Evolutionary conservation across 2,888 invertebrate genomes (phyloP).

Genomic region (Podabrus alpinus): DNA sequence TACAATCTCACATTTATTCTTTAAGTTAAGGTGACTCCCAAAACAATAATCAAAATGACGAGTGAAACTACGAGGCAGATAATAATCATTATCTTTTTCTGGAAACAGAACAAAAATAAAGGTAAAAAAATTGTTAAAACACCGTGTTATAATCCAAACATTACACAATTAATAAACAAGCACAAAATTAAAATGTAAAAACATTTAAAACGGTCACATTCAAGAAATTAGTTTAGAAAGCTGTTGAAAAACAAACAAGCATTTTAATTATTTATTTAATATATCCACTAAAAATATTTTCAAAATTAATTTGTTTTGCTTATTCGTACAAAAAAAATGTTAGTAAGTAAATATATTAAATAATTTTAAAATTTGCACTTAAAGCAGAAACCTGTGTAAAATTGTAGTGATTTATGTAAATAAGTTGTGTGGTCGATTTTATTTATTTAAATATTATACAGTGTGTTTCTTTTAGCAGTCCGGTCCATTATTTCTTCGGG

Average conservation of each 20-base stretch:
- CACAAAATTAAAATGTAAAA: slow-evolving; percentile 14
- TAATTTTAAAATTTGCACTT: neutral
- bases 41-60: slow-evolving; percentile 77
- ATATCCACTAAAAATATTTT: neutral
- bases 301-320: neutral
- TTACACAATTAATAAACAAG: slow-evolving; percentile 19
- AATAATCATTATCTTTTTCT: slow-evolving; percentile 89
- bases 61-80: slow-evolving; percentile 80
- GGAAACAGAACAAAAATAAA: slow-evolving; percentile 66
- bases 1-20: slow-evolving; percentile 15
- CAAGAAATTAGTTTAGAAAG: neutral
- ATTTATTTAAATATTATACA: neutral
- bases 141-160: slow-evolving; percentile 25
- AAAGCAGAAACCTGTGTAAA: neutral
- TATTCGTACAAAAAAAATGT: neutral
- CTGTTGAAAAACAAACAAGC: neutral
- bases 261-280: neutral
- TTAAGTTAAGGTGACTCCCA: slow-evolving; percentile 52
- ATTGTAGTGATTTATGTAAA: neutral
- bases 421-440: neutral
- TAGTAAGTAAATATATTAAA: neutral
- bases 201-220: slow-evolving; percentile 12
- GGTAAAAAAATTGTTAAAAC: slow-evolving; percentile 58
- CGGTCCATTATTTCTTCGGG: no score
- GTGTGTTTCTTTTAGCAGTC: neutral